phyloP scores from a whole-genome alignment of 2,113 vertebrate genomes.

The Gambusia holbrooki region DNA sequence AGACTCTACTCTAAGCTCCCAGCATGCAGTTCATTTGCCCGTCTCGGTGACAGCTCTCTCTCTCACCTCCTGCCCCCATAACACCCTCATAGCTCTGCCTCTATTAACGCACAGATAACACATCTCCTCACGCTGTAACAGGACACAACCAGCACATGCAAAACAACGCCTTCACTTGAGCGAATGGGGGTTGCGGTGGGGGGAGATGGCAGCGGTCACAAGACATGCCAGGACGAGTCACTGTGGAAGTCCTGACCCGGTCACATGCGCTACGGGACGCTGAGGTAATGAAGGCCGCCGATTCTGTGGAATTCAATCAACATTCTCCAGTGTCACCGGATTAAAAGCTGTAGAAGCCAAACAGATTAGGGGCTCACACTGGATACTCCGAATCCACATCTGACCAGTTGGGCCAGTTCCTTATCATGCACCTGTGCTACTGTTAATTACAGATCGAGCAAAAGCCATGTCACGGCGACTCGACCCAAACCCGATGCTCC shows the following conservation, averaged over 20 bases:
- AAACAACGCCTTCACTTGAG: conserved; percentile 10
- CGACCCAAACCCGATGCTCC: neutral
- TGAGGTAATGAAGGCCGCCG: conserved; percentile 44
- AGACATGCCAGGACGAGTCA: conserved; percentile 37
- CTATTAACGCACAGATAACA: conserved; percentile 28
- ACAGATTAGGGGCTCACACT: neutral
- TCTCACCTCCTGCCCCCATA: conserved; percentile 11
- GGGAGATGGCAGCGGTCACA: conserved; percentile 20
- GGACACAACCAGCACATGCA: neutral
- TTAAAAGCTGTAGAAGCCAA: conserved; percentile 7
- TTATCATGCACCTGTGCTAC: neutral
- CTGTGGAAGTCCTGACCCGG: conserved; percentile 27
- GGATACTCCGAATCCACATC: neutral
- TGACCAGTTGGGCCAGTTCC: neutral
- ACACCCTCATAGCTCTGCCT: conserved; percentile 29
- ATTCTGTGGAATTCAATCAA: conserved; percentile 56
- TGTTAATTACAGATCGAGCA: conserved; percentile 6
- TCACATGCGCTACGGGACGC: conserved; percentile 57
- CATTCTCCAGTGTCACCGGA: conserved; percentile 34
- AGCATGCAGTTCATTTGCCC: conserved; percentile 23
- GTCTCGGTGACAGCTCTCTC: conserved; percentile 5
- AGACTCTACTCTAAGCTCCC: conserved; percentile 1
- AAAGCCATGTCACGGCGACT: neutral
- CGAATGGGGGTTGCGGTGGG: neutral
- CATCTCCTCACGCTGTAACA: neutral